These are phyloP conservation scores for Pachypeltis micranthus DNA, from an alignment of 1,140 invertebrate species.

Conservation along the genomic window DNA sequence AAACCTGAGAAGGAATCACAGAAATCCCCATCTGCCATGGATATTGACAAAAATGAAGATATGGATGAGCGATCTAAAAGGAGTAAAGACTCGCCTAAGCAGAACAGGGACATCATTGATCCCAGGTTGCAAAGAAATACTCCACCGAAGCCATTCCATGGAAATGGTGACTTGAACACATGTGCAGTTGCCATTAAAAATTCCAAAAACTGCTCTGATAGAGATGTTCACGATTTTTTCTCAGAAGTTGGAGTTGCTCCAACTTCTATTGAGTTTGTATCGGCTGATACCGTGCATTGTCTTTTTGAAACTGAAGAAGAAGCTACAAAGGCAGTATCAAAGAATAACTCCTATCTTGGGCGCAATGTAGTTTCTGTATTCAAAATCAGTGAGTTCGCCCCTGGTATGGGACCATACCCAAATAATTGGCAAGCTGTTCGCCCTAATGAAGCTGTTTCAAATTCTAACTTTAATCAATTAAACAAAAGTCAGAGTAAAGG, in stretches of 20 bases:
- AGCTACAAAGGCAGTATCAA: slow-evolving; percentile 50
- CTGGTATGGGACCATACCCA: no score
- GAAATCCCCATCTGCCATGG: background rate
- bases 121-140: background rate
- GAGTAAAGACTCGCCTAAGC: background rate
- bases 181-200: slow-evolving; percentile 62
- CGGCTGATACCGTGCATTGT: slow-evolving; percentile 59
- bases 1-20: slow-evolving; percentile 17
- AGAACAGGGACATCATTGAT: background rate
- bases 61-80: background rate
- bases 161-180: slow-evolving; percentile 41
- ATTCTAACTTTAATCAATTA: no score
- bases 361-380: slow-evolving; percentile 49
- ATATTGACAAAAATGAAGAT: slow-evolving; percentile 17
- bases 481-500: no score
- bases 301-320: slow-evolving; percentile 61
- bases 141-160: background rate
- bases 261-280: slow-evolving; percentile 61
- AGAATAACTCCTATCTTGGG: slow-evolving; percentile 55
- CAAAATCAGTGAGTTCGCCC: background rate
- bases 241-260: slow-evolving; percentile 61
- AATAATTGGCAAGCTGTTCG: no score
- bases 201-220: slow-evolving; percentile 36
- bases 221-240: slow-evolving; percentile 70
- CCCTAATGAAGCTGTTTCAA: no score